Evolutionary conservation across 2,797 vertebrate species (phyloP), one percentile per base, ranked within the genome.

Genomic region (Schizopygopsis malacanthus): DNA sequence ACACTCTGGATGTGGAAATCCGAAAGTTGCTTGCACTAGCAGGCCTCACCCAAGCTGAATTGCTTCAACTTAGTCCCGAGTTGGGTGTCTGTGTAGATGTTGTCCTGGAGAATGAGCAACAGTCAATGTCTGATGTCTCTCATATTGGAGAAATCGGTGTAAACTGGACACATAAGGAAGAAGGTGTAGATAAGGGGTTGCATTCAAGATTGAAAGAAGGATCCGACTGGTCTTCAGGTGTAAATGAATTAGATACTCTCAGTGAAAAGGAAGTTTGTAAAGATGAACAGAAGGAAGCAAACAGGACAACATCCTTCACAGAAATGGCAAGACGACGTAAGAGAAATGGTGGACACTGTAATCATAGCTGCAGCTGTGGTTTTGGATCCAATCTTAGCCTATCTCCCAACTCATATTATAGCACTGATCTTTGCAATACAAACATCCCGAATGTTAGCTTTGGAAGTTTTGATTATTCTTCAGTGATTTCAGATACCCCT

Each of bases 261-360:
- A 50, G 80, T 15, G 1, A 86, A 78, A 54, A 52, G 7, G 59
- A 90, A 52, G 76, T 0, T 0, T 75, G 50, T 15, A 92, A 90
- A 43, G 84, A 84, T 12, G 89, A 89, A 83, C 92, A 87, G 70
- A 91, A 79, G 59, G 91, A 91, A 65, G 90, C 89, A 45, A 89
- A 50, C 10, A 95, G 92, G 93, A 95, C 93, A 92, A 98, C 97
- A 4, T 97, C 97, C 0, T 99, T 98, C 91, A 96, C 97, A 0
- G 97, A 98, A 93, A 94, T 99, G 88, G 97, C 97, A 45, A 96
- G 96, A 89, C 96, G 95, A 90, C 95, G 94, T 87, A 95, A 92
- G 91, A 95, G 92, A 59, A 89, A 87, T 0, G 73, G 91, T 0
- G 91, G 86, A 20, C 87, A 89, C 6, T 6, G 85, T 80, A 87